Conservation (phyloP, 2,888 invertebrate species). For the Heliconius hortense region DNA sequence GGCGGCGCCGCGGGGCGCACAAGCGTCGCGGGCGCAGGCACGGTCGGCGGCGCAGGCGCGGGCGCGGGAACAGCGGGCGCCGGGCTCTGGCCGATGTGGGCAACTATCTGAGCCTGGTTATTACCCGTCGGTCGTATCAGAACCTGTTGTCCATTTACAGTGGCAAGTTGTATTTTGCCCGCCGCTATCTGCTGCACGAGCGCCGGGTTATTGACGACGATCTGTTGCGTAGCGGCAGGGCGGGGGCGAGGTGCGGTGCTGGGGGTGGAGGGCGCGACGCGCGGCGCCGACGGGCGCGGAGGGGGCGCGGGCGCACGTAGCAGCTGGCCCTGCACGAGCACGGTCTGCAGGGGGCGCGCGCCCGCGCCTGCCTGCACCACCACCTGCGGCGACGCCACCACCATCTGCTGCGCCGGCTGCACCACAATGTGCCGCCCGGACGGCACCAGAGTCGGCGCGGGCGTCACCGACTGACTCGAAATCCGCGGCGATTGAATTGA, state of each 20-base stretch:
- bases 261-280: constrained; percentile 43
- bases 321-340: constrained; percentile 59
- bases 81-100: constrained; percentile 84
- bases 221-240: constrained; percentile 67
- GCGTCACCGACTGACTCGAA: constrained; percentile 37
- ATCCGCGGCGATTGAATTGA: constrained; percentile 35
- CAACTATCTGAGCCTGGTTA: constrained; percentile 89
- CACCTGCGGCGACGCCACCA: constrained; percentile 57
- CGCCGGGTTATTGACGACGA: constrained; percentile 34
- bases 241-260: constrained; percentile 52
- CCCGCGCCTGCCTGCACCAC: constrained; percentile 59
- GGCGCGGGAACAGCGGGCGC: constrained; percentile 48
- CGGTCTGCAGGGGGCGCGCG: constrained; percentile 66
- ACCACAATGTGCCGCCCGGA: constrained; percentile 44
- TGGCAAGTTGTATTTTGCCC: constrained; percentile 91
- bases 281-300: constrained; percentile 53
- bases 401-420: constrained; percentile 54
- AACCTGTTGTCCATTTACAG: constrained; percentile 93
- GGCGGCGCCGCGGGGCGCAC: constrained; percentile 46
- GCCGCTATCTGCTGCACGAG: constrained; percentile 88
- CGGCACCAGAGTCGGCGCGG: constrained; percentile 38
- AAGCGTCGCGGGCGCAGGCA: constrained; percentile 48
- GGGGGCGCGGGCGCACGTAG: constrained; percentile 52
- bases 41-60: constrained; percentile 36
- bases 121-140: constrained; percentile 90